A percentile compares a stretch with the other conserved stretches of the same genome.
phyloP scores from a whole-genome alignment of 2,113 vertebrate genomes.

The Osmerus mordax region DNA sequence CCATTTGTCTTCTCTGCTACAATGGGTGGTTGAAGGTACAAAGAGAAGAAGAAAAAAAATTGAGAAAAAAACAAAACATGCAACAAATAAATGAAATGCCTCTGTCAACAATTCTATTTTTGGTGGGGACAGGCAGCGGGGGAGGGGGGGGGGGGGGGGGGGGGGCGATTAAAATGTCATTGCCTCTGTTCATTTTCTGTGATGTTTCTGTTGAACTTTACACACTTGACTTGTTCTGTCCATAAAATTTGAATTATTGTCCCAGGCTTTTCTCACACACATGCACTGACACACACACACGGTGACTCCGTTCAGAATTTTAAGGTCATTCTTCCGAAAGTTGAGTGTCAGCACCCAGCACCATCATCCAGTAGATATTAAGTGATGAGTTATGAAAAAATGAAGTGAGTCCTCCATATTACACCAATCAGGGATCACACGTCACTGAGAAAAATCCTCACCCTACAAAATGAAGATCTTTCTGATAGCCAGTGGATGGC shows the following conservation, averaged over 20 bases:
- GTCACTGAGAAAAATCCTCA: background rate
- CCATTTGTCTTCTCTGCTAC: slow-evolving; percentile 48
- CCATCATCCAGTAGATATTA: background rate
- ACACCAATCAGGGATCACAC: slow-evolving; percentile 5
- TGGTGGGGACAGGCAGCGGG: slow-evolving; percentile 33
- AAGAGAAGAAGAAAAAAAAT: slow-evolving; percentile 24
- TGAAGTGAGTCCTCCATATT: background rate
- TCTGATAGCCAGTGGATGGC: slow-evolving; percentile 3
- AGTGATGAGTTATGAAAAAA: slow-evolving; percentile 2
- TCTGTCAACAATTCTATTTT: slow-evolving; percentile 65
- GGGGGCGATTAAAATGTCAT: slow-evolving; percentile 73
- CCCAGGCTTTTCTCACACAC: slow-evolving; percentile 30
- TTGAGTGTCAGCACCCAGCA: background rate
- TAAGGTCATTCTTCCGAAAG: background rate
- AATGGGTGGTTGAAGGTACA: slow-evolving; percentile 37
- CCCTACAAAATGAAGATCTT: slow-evolving; percentile 15
- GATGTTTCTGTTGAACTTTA: slow-evolving; percentile 77
- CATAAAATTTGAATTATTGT: slow-evolving; percentile 67
- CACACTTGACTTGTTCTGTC: slow-evolving; percentile 74
- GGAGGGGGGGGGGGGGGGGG: no score
- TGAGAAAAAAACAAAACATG: slow-evolving; percentile 28
- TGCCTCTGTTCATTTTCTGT: slow-evolving; percentile 69
- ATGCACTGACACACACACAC: background rate
- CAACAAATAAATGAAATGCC: slow-evolving; percentile 58
- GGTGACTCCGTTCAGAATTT: slow-evolving; percentile 12